Base-by-base conservation (phyloP, 53 echinoderm and acorn worm genomes). In the Hippasteria phrygiana region DNA sequence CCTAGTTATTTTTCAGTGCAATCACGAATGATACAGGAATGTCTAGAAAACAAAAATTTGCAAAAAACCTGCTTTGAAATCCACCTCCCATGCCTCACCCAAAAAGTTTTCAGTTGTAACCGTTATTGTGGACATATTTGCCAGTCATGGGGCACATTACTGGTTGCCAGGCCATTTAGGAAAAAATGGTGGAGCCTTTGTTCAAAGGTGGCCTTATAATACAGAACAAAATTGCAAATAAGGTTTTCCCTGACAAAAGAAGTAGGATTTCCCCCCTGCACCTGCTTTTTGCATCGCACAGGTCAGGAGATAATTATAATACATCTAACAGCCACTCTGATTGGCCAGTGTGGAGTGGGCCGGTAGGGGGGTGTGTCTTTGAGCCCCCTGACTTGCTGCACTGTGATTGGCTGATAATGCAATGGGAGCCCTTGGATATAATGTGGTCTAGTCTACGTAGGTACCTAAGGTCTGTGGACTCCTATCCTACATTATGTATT, bases 291-390 rank as follows among this genome's bases (percentile, higher is more conserved):
- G 27, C 31, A 53, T 12, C 31, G 33, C 2, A 16, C 9, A 42
- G 31, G 62, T 82, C 46, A 65, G 35, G 12, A 43, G 24, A 51
- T 69, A 29, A 84, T 50, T 85, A 85, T 36, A 50, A 85, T 71
- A 37, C 50, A 85, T 26, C 33, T 54, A 85, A 71, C 85, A 35
- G 53, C 70, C 26, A 14, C 20, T 70, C 24, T 51, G 85, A 85
- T 85, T 85, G 85, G 85, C 50, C 37, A 39, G 36, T 50, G 37
- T 2, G 10, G 28, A 29, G 41, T 16, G 78, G 88, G 88, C 50
- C 33, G 40, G 77, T 48, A 31, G 88, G 76, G n/a, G 34, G 88
- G 88, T 88, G 88, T 88, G 88, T 88, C 78, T 8, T 1, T 67
- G 20, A n/a, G n/a, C 12, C 46, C 35, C 50, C 10, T 32, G 37